Evolutionary conservation across 2,888 invertebrate genomes (phyloP).

Genomic region (Ormyrus nitidulus): DNA sequence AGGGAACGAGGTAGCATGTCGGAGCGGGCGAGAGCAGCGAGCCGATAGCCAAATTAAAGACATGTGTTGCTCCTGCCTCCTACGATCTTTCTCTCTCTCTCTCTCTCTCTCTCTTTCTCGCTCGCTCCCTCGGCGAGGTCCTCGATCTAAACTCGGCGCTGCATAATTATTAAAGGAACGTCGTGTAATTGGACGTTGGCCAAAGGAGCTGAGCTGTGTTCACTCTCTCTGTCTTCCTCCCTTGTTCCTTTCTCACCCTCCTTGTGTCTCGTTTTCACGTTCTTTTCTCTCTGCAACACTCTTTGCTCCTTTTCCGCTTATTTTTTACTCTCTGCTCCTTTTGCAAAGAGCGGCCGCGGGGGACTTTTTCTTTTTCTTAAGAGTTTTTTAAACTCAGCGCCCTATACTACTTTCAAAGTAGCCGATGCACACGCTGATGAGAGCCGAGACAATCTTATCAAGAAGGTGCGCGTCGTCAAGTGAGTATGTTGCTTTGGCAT

Average conservation of each 20-base stretch:
- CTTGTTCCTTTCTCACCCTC: constrained; percentile 46
- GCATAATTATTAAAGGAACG: constrained; percentile 73
- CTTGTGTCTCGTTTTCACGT: constrained; percentile 42
- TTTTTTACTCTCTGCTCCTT: constrained; percentile 16
- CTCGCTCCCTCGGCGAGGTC: not conserved
- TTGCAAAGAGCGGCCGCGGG: not conserved
- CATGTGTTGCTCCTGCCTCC: constrained; percentile 58
- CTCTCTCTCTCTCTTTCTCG: constrained; percentile 21
- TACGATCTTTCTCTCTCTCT: constrained; percentile 45
- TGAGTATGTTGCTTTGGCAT: not conserved
- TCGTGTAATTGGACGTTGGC: constrained; percentile 70
- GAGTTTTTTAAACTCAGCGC: constrained; percentile 43
- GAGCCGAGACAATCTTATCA: constrained; percentile 24
- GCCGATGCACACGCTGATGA: not conserved
- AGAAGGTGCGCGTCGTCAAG: constrained; percentile 35
- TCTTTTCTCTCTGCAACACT: constrained; percentile 15
- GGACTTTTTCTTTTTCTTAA: constrained; percentile 5
- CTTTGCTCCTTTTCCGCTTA: not conserved
- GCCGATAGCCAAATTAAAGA: constrained; percentile 71
- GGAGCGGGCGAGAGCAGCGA: not conserved
- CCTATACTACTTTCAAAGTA: too few relatives aligned
- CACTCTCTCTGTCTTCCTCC: constrained; percentile 52
- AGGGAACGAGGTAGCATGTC: constrained; percentile 51
- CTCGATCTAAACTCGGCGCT: constrained; percentile 66
- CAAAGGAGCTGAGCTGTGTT: constrained; percentile 36